These are phyloP conservation scores for Nyctibius grandis DNA, from an alignment of 2,797 vertebrate genomes.

Conservation along the genomic window DNA sequence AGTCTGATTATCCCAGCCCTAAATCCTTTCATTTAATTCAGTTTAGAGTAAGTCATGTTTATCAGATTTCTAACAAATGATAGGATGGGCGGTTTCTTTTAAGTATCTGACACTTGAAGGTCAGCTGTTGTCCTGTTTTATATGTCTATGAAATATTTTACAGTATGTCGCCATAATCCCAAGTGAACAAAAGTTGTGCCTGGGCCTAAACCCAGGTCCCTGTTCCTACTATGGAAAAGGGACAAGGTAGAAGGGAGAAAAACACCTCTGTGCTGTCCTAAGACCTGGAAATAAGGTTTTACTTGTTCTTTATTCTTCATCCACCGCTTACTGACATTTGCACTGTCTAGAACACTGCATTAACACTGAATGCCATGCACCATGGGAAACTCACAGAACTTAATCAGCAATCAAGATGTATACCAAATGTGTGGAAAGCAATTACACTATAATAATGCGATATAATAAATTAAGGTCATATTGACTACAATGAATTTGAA, in stretches of 20 bases:
- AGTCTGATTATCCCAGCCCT: not conserved
- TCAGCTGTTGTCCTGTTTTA: not conserved
- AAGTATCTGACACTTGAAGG: not conserved
- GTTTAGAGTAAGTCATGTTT: not conserved
- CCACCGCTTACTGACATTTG: not conserved
- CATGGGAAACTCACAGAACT: not conserved
- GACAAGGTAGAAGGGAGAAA: not conserved
- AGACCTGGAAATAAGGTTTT: not conserved
- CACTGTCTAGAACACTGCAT: not conserved
- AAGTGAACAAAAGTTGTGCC: not conserved
- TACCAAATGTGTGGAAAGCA: not conserved
- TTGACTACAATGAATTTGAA: slow-evolving; percentile 5
- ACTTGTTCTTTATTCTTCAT: not conserved
- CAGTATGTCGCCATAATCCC: not conserved
- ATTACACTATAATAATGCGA: not conserved
- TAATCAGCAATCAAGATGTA: not conserved
- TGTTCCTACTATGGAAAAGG: not conserved
- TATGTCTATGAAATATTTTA: not conserved
- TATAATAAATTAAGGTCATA: slow-evolving; percentile 11
- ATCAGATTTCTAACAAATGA: not conserved
- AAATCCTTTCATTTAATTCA: not conserved
- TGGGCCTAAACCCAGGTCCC: not conserved
- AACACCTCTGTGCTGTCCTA: not conserved
- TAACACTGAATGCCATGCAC: not conserved
- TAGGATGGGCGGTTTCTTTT: not conserved